Evolutionary conservation across 2,113 vertebrate species (phyloP), one percentile per base, ranked within the genome.

Genomic region (Pheucticus melanocephalus): DNA sequence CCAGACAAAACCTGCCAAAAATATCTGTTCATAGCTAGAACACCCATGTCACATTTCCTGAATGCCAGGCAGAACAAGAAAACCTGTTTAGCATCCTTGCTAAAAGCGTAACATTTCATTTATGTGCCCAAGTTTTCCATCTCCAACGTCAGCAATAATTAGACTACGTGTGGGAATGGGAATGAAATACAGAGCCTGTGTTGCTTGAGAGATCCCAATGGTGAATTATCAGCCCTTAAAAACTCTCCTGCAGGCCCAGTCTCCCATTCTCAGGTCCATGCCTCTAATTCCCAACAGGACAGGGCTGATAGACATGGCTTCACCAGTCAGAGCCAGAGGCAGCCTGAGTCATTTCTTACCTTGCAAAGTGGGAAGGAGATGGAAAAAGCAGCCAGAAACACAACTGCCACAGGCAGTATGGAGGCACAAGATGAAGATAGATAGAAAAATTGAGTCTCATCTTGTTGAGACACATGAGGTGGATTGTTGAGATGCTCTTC

Each of bases 11-110:
- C 37, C 17, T 47, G 17, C 20, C 54, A 47, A 50, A 51, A 28
- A 8, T 28, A 7, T n/a, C 40, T 30, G 53, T 21, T 65, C 3
- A 21, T 40, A 69, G 54, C 18, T 45, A 40, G 66, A 66, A 54
- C 1, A 2, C 1, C 11, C 12, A 18, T 11, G 11, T 19, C 27
- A 30, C 3, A 2, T 63, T 73, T 65, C 31, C 11, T 28, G 12
- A 23, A 20, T 80, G 33, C 15, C 24, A 70, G 45, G 28, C 9
- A 60, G 42, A 88, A 53, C 12, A 28, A 12, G 31, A 13, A 65
- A 53, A 53, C 17, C 19, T 25, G 6, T 59, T 87, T 78, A 42
- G 13, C 31, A 48, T 44, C 11, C 72, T 82, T 91, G 24, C 24
- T 54, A 2, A 8, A 56, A n/a, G 15, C 30, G 6, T 31, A 83